Percentiles rank a stretch among this genome's conserved stretches.
Conservation (phyloP, 1,140 invertebrate genomes). For the Drosophila kanapiae region DNA sequence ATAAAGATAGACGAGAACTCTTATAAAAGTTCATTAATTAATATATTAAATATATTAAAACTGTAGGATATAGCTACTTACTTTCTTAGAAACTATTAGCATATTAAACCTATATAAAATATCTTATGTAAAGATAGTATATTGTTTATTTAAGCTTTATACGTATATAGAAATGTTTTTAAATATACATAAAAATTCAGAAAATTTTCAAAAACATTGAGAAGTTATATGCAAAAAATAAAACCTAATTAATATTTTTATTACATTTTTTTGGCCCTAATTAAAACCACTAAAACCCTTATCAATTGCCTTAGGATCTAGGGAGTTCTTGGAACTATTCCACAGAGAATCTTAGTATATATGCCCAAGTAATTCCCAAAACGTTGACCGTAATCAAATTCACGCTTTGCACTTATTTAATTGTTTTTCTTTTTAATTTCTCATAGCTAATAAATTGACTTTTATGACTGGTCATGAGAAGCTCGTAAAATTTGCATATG, state of each 20-base stretch:
- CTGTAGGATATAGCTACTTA: too few relatives aligned
- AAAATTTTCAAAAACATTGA: too few relatives aligned
- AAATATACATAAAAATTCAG: too few relatives aligned
- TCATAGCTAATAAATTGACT: slow-evolving; percentile 73
- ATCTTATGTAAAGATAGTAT: too few relatives aligned
- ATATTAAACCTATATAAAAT: too few relatives aligned
- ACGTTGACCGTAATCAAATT: slow-evolving; percentile 37
- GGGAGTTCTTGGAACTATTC: neutral
- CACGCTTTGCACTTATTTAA: slow-evolving; percentile 52
- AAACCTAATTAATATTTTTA: neutral
- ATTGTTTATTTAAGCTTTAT: too few relatives aligned
- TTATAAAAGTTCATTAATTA: too few relatives aligned
- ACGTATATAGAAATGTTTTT: too few relatives aligned
- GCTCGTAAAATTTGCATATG: slow-evolving; percentile 75
- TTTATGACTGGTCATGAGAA: slow-evolving; percentile 69
- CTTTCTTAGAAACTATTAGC: too few relatives aligned
- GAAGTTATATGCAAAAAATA: neutral
- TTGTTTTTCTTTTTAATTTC: slow-evolving; percentile 70
- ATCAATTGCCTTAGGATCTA: neutral
- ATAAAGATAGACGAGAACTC: too few relatives aligned
- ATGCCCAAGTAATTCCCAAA: neutral
- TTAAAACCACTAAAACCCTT: slow-evolving; percentile 1
- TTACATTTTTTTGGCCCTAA: neutral
- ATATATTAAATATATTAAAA: too few relatives aligned
- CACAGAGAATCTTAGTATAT: neutral